Conservation (phyloP, 2,113 vertebrate genomes). For the Dolichallabes microphthalmus region DNA sequence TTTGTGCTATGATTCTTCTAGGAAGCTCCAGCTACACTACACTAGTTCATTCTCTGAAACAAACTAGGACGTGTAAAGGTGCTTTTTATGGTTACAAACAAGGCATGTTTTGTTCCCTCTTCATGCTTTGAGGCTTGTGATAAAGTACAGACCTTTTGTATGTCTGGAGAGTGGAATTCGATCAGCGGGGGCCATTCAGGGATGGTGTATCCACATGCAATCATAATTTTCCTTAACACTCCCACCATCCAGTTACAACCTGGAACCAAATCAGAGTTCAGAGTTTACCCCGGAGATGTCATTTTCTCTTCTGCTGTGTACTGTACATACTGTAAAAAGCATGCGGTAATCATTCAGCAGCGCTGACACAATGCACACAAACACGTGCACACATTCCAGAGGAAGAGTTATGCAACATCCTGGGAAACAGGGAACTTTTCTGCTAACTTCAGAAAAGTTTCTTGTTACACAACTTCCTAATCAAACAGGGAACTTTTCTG, state of each 20-base stretch:
- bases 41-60: too few species aligned
- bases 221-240: constrained; percentile 53
- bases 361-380: too few species aligned
- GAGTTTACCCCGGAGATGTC: neutral
- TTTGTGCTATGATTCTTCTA: neutral
- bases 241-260: constrained; percentile 60
- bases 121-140: neutral
- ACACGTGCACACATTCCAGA: too few species aligned
- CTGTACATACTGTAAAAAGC: too few species aligned
- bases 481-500: too few species aligned
- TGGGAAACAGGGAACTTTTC: too few species aligned
- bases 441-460: too few species aligned
- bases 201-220: constrained; percentile 21
- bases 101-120: neutral
- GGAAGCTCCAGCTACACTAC: neutral
- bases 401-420: too few species aligned
- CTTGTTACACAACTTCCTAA: too few species aligned
- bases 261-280: neutral
- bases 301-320: too few species aligned
- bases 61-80: neutral
- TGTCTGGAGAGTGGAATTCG: constrained; percentile 51
- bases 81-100: neutral
- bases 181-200: constrained; percentile 45
- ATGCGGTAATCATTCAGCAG: too few species aligned
- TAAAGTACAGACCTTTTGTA: constrained; percentile 46